These are phyloP conservation scores for Sturnus vulgaris DNA, from an alignment of 2,113 vertebrate genomes.

Conservation along the genomic window DNA sequence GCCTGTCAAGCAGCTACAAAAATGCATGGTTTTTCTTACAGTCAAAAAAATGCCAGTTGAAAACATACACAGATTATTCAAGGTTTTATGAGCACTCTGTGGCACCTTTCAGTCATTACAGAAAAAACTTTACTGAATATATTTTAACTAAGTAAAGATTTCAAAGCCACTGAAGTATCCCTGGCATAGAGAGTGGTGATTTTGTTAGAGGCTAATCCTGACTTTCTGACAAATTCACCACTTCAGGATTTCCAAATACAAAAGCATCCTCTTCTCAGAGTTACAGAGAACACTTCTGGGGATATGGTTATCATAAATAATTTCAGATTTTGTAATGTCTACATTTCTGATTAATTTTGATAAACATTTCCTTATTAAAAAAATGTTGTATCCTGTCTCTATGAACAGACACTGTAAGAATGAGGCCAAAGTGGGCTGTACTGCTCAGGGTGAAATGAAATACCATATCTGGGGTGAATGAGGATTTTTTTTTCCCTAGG, in stretches of 20 bases:
- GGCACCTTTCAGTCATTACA: background rate
- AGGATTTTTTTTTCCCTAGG: background rate
- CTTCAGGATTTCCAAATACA: background rate
- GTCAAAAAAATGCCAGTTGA: background rate
- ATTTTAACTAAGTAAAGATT: background rate
- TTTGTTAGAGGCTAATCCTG: background rate
- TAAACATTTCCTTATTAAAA: background rate
- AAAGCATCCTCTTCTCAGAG: background rate
- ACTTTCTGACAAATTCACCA: background rate
- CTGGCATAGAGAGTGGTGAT: background rate
- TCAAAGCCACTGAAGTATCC: background rate
- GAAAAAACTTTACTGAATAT: background rate
- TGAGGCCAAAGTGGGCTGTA: background rate
- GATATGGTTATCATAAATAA: background rate
- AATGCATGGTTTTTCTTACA: background rate
- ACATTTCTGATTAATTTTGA: background rate
- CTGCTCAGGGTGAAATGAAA: background rate
- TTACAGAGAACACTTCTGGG: background rate
- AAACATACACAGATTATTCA: background rate
- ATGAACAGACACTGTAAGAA: background rate
- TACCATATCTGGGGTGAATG: background rate
- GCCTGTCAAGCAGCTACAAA: background rate
- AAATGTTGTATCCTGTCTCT: background rate
- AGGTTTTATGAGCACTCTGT: background rate
- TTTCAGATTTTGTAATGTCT: background rate